These are phyloP conservation scores for Poeciliopsis prolifica DNA, from an alignment of 2,113 vertebrate species.

Conservation along the genomic window DNA sequence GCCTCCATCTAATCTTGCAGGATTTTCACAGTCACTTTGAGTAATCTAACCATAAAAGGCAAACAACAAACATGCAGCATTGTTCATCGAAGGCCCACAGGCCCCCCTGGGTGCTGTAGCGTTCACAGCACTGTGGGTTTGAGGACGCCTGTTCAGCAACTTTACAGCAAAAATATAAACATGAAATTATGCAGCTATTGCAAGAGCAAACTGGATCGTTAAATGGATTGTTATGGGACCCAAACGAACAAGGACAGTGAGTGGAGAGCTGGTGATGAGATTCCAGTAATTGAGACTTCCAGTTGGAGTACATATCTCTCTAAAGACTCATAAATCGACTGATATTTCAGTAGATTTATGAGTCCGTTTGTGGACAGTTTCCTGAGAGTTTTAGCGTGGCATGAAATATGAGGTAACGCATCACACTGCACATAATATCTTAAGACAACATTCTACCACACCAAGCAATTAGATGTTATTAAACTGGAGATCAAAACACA, in stretches of 20 bases:
- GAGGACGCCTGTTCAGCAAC: constrained; percentile 1
- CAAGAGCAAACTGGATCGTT: constrained; percentile 33
- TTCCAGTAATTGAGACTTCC: not conserved
- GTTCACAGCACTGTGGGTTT: constrained; percentile 12
- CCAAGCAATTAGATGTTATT: not conserved
- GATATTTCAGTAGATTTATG: not conserved
- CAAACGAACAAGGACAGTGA: not conserved
- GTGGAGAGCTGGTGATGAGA: not conserved
- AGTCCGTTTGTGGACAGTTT: not conserved
- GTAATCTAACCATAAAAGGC: constrained; percentile 18
- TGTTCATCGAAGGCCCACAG: constrained; percentile 25
- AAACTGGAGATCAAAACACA: too few relatives aligned
- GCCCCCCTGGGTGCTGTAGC: constrained; percentile 36
- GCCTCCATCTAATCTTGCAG: not conserved
- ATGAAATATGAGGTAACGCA: not conserved
- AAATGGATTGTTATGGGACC: constrained; percentile 30
- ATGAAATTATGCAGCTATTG: constrained; percentile 32
- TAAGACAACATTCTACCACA: not conserved
- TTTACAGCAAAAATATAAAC: constrained; percentile 59
- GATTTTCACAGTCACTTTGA: constrained; percentile 11
- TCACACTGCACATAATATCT: too few relatives aligned
- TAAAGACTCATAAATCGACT: not conserved
- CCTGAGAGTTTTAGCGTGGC: not conserved
- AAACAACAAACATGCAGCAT: constrained; percentile 20
- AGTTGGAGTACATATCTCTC: not conserved